These are phyloP conservation scores for Cataglyphis altisquamis DNA, from an alignment of 2,888 invertebrate species.

Conservation along the genomic window DNA sequence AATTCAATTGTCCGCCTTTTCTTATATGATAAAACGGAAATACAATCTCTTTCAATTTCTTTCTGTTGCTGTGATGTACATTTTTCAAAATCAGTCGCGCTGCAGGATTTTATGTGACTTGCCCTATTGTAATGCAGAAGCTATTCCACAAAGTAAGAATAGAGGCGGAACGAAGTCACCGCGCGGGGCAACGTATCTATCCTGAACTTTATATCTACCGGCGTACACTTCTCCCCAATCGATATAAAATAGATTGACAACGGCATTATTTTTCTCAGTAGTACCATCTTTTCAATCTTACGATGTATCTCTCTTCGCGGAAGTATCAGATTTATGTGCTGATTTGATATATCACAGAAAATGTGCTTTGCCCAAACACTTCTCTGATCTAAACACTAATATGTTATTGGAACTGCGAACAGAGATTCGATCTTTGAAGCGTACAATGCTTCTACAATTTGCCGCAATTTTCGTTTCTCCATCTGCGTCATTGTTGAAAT, in stretches of 20 bases:
- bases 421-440: constrained; percentile 8
- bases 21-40: constrained; percentile 69
- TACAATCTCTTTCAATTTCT: constrained; percentile 52
- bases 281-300: constrained; percentile 19
- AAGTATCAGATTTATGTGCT: constrained; percentile 32
- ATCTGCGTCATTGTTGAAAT: not conserved
- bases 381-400: constrained; percentile 1
- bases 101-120: constrained; percentile 43
- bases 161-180: constrained; percentile 54
- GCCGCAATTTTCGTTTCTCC: not conserved
- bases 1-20: constrained; percentile 72
- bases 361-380: not conserved
- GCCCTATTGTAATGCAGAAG: constrained; percentile 55
- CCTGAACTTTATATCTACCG: constrained; percentile 39
- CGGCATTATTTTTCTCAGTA: constrained; percentile 37
- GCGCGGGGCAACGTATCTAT: constrained; percentile 44
- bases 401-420: constrained; percentile 7
- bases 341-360: constrained; percentile 31
- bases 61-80: constrained; percentile 49
- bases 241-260: constrained; percentile 56
- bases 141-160: constrained; percentile 60
- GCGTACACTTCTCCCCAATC: constrained; percentile 35
- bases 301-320: not conserved
- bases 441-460: not conserved
- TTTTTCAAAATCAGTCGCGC: constrained; percentile 69